Base-by-base conservation (phyloP, 2,888 invertebrate species). In the Drosophila macrothrix region DNA sequence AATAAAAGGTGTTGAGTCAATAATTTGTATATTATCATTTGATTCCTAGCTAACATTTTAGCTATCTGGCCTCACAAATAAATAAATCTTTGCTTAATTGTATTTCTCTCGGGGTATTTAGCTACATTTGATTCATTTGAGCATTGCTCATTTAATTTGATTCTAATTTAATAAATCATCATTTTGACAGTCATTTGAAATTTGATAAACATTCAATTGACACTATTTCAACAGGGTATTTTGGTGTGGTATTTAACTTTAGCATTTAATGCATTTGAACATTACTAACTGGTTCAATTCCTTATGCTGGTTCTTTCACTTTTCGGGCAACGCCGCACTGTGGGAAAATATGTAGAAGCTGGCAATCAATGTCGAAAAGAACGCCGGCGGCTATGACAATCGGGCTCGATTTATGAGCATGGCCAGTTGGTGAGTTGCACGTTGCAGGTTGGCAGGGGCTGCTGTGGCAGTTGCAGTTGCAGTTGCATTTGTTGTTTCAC, bases 271-370 rank as follows among this genome's bases (percentile, higher is more conserved):
- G 50, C 37, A 71, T 56, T 37, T 58, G 29, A 58, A 58, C 67
- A 55, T 66, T 67, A 65, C 73, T 76, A 76, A 76, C 79, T 82
- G 73, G 79, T 60, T 59, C 58, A 71, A 64, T 68, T 60, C 68
- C 67, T 73, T 77, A 66, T 41, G 58, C 58, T 46, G 73, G 71
- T 75, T 85, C 86, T 85, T 88, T 88, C 86, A 88, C 88, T 85
- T 88, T 88, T 88, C 59, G 76, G 78, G 56, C 82, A 52, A 39
- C 64, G 71, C 71, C 81, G 79, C 78, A 83, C 80, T 87, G 86
- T 87, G 86, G 86, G 86, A 87, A 87, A 87, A 87, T 89, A 84
- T 89, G 88, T 89, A 82, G 86, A 87, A 87, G 87, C 86, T 87
- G 87, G 89, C 86, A 87, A 87, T 87, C 89, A 87, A 87, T 87